Evolutionary conservation across 2,888 invertebrate species (phyloP).

Genomic region (Calameuta pallipes): DNA sequence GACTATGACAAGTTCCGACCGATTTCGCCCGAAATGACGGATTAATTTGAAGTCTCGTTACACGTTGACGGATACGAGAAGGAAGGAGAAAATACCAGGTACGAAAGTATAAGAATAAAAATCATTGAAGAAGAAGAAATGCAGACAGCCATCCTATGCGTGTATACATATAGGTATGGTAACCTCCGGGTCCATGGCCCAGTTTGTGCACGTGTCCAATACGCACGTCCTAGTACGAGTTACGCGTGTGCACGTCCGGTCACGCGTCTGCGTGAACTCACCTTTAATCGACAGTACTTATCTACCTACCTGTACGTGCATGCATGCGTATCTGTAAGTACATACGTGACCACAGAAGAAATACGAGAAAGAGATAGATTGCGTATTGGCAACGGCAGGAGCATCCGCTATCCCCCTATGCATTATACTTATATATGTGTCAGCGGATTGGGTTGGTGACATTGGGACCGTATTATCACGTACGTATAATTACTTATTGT

Average conservation of each 20-base stretch:
- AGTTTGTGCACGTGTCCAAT: slow-evolving; percentile 29
- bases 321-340: background rate
- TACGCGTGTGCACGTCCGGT: background rate
- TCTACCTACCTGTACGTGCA: background rate
- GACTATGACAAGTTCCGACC: background rate
- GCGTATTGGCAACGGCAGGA: background rate
- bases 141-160: background rate
- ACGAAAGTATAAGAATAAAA: background rate
- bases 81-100: background rate
- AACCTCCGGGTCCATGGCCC: slow-evolving; percentile 38
- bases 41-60: background rate
- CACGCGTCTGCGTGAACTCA: background rate
- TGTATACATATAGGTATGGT: background rate
- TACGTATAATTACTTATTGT: too few relatives aligned
- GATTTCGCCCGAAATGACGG: background rate
- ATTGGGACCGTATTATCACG: too few relatives aligned
- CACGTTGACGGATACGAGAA: background rate
- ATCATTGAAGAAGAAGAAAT: background rate
- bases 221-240: background rate
- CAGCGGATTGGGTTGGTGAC: too few relatives aligned
- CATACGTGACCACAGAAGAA: background rate
- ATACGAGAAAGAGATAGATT: background rate
- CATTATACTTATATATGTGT: background rate
- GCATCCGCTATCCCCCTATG: background rate
- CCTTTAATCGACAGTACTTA: slow-evolving; percentile 23